A percentile compares a stretch with the other conserved stretches of the same genome.
Conservation (phyloP, 2,113 vertebrate genomes). For the Elachura formosa region DNA sequence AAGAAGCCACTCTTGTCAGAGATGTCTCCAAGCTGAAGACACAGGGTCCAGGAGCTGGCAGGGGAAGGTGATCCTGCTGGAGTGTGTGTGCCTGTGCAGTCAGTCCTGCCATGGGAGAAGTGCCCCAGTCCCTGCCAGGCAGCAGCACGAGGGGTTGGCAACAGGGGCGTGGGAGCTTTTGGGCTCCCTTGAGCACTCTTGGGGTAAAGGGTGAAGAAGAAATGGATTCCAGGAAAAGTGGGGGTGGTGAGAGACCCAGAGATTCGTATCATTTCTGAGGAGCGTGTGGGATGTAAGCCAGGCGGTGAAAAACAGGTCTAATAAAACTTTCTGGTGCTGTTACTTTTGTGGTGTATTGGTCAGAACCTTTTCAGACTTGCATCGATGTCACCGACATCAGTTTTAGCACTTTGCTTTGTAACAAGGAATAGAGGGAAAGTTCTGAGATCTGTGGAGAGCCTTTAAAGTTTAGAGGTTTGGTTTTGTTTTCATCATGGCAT, state of each 20-base stretch:
- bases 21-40: constrained; percentile 60
- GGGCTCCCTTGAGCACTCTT: background rate
- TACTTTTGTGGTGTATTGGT: background rate
- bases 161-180: constrained; percentile 28
- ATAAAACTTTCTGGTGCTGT: constrained; percentile 30
- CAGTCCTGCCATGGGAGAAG: background rate
- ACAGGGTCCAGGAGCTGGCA: constrained; percentile 45
- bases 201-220: constrained; percentile 79
- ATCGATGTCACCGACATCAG: background rate
- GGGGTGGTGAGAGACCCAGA: constrained; percentile 65
- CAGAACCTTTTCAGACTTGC: background rate
- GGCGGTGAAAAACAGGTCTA: constrained; percentile 71
- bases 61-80: constrained; percentile 65
- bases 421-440: background rate
- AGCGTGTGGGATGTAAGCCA: constrained; percentile 70
- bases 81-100: background rate
- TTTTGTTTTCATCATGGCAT: background rate
- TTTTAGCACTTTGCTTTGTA: background rate
- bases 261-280: constrained; percentile 43
- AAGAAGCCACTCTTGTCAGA: constrained; percentile 18
- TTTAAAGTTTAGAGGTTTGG: background rate
- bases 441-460: background rate
- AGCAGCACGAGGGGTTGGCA: background rate
- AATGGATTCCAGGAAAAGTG: constrained; percentile 59
- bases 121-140: background rate